Conservation (phyloP, 2,797 vertebrate species). For the Melanogrammus aeglefinus region DNA sequence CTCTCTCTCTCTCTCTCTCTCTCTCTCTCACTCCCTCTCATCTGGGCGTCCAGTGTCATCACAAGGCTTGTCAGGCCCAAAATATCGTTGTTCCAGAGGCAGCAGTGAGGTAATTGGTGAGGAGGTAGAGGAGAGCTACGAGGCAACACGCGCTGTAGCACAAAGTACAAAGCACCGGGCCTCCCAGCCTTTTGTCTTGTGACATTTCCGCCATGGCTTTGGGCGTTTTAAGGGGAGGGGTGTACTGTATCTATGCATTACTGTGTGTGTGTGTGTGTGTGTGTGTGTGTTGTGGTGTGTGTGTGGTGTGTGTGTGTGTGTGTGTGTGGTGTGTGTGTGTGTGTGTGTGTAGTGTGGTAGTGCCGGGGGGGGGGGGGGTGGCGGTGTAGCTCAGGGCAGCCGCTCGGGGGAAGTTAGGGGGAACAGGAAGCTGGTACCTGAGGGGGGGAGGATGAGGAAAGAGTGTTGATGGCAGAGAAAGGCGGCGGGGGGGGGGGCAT, state of each 20-base stretch:
- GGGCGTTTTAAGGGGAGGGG: neutral
- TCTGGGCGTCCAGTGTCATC: neutral
- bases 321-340: neutral
- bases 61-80: neutral
- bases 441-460: neutral
- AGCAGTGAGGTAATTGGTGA: neutral
- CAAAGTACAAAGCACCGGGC: no score
- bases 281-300: no score
- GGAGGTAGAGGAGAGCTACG: no score
- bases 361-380: neutral
- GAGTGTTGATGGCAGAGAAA: neutral
- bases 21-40: neutral
- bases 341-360: neutral
- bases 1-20: neutral
- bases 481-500: neutral
- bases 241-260: neutral
- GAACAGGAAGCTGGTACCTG: neutral
- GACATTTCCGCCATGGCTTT: neutral
- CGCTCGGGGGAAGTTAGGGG: constrained; percentile 3
- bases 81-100: neutral
- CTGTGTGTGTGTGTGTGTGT: neutral
- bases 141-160: no score
- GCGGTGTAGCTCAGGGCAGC: neutral
- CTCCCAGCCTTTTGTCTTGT: neutral
- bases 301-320: neutral